Evolutionary conservation across 2,888 invertebrate genomes (phyloP), one percentile per base, ranked within the genome.

Genomic region (Cryptophagus acutangulus): DNA sequence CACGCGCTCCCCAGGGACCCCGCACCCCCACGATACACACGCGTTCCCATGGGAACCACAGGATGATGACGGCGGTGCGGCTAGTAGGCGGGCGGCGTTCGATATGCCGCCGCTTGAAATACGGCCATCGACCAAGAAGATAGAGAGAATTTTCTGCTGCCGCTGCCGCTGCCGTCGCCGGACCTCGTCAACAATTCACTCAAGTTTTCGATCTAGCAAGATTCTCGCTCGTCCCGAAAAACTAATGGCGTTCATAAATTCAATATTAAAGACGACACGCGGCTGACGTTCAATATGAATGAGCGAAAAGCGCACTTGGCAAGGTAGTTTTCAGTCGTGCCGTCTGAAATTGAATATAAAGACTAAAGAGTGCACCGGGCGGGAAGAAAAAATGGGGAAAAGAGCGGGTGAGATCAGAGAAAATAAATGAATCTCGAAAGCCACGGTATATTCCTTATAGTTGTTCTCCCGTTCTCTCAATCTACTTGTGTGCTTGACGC

Each of bases 31-130:
- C 63, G 57, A 61, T 62, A 64, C 66, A 64, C 63, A 67, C 66
- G 68, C 70, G 73, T 73, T 73, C 74, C 74, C 73, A 74, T 74
- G 72, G 75, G 75, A 74, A 74, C 74, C 67, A 66, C 64, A 58
- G 59, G 60, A 65, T 63, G 66, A 65, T 61, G 65, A 62, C 65
- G 65, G 62, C 59, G 57, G 57, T 62, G 61, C 62, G 65, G 61
- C 57, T 58, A 47, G 63, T 62, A 63, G 64, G 62, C 62, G 61
- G 65, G 63, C 62, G 62, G 39, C 48, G 48, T 43, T 52, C 52
- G 52, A 57, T 57, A 55, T 49, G 57, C 57, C 58, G 57, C 57
- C 58, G 61, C 56, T 61, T 63, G 59, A 61, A 63, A 63, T 62
- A 63, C 61, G 62, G 64, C 61, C 65, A 66, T 65, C 66, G 65